A percentile compares a stretch with the other conserved stretches of the same genome.
phyloP scores from a whole-genome alignment of 2,113 vertebrate species.

The Malurus elegans region DNA sequence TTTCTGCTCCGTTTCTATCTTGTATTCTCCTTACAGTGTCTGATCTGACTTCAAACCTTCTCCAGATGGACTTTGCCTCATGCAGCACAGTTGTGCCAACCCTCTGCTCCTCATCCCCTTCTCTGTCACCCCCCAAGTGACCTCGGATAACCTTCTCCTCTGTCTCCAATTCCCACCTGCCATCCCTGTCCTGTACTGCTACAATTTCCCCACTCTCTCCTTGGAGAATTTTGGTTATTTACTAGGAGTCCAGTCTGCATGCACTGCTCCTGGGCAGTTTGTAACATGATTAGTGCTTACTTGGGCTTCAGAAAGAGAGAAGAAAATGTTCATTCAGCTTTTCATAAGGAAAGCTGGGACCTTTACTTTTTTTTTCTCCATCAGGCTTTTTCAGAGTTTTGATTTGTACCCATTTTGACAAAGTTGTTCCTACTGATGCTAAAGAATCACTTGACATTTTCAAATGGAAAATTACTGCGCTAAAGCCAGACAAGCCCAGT shows the following conservation, averaged over 20 bases:
- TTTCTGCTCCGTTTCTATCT: background rate
- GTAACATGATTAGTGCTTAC: background rate
- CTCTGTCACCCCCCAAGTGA: background rate
- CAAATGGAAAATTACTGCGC: background rate
- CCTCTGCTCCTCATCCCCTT: background rate
- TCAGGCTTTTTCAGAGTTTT: background rate
- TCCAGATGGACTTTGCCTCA: background rate
- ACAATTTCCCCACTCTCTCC: background rate
- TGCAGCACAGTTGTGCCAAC: background rate
- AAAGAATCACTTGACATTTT: conserved; percentile 20
- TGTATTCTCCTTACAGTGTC: background rate
- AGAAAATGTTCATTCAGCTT: background rate
- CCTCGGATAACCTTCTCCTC: background rate
- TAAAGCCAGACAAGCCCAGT: background rate
- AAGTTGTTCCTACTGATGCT: background rate
- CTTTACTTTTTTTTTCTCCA: background rate
- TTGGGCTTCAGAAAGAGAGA: background rate
- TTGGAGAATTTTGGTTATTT: background rate
- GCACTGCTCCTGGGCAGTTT: background rate
- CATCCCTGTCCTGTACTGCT: background rate
- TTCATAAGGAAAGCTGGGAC: background rate
- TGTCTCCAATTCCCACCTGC: background rate
- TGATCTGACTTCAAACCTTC: background rate
- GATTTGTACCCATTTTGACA: background rate
- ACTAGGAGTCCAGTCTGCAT: background rate